Conservation (phyloP, 2,797 vertebrate genomes). For the Arctocebus calabarensis region DNA sequence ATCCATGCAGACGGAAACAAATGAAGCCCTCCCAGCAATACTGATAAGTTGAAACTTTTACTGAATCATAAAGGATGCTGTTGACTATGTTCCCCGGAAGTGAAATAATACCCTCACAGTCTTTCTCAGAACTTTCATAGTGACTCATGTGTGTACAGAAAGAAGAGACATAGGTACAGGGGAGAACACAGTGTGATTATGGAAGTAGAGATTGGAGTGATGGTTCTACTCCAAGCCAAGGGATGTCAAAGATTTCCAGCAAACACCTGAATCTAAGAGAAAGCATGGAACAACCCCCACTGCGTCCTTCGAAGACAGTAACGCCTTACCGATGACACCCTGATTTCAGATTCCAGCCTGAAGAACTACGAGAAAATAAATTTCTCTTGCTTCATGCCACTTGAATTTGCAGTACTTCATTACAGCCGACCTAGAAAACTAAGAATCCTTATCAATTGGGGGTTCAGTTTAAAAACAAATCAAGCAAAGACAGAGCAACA, state of each 20-base stretch:
- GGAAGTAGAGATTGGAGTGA: not conserved
- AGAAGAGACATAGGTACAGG: not conserved
- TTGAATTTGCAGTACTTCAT: not conserved
- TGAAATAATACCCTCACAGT: too few relatives aligned
- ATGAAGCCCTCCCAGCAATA: too few relatives aligned
- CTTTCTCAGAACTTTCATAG: too few relatives aligned
- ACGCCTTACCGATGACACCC: not conserved
- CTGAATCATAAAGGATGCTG: too few relatives aligned
- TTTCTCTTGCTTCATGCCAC: not conserved
- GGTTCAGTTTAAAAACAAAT: not conserved
- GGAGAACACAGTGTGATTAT: not conserved
- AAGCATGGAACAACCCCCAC: not conserved
- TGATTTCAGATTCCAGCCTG: not conserved
- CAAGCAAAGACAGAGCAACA: not conserved
- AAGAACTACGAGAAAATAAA: not conserved
- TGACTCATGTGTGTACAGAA: not conserved
- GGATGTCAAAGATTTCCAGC: not conserved
- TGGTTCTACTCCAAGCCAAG: not conserved
- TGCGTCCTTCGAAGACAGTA: not conserved
- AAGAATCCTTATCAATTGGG: not conserved
- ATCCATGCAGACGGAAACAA: too few relatives aligned
- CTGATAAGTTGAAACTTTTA: too few relatives aligned
- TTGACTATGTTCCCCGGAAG: too few relatives aligned
- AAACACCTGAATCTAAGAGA: not conserved
- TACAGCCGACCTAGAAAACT: not conserved